Evolutionary conservation across 2,113 vertebrate genomes (phyloP), one percentile per base, ranked within the genome.

Genomic region (Uria aalge): DNA sequence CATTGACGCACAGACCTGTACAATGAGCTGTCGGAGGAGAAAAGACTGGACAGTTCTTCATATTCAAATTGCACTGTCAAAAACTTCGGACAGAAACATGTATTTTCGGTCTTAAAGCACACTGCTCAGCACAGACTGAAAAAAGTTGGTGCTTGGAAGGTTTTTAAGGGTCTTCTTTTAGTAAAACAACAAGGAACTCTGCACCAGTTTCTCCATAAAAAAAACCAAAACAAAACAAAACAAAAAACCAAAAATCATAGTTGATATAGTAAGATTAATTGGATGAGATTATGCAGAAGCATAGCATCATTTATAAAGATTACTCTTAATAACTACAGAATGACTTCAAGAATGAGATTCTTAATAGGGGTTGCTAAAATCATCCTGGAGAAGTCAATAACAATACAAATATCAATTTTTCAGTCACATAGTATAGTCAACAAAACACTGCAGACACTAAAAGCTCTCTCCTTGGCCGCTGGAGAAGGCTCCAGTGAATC

Each of bases 61-160:
- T 45, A 62, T 68, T 87, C 69, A 94, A 93, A 93, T 72, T 63
- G 48, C 20, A 19, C 53, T 95, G 84, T 91, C 90, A 94, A 88
- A 94, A 84, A 71, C 73, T 91, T 75, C 43, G 75, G 88, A 68
- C 27, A 94, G 34, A 85, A 87, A 62, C 34, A 32, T 41, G 74
- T 17, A 81, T 93, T 95, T 95, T 91, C 79, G 53, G 32, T 56
- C 88, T 86, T 80, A 86, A 91, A 63, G 81, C 82, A 78, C 64
- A 45, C 41, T 53, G 30, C 41, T 91, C 40, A 89, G 52, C 40
- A 45, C 15, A 78, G 64, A 56, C 34, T n/a, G 50, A 67, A 89
- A 83, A 29, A 66, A 19, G 6, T 11, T 90, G 9, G 9, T 23
- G 22, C 12, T 85, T 67, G 32, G 52, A 78, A 89, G 34, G 7